phyloP scores from a whole-genome alignment of 2,113 vertebrate genomes.

The Brachirus orientalis region DNA sequence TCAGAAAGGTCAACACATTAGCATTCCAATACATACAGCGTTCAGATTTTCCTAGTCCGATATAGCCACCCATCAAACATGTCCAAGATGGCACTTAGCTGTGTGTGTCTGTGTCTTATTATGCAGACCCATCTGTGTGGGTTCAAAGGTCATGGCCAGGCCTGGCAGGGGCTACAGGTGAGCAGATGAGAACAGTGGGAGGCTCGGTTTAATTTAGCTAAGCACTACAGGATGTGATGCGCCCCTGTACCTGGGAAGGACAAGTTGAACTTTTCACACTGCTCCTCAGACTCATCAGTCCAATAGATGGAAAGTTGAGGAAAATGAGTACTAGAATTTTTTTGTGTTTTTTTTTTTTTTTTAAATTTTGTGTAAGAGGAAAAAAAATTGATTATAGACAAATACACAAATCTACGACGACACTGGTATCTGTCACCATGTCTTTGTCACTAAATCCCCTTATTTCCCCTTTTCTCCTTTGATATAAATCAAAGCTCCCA shows the following conservation, averaged over 20 bases:
- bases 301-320: conserved; percentile 39
- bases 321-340: conserved; percentile 44
- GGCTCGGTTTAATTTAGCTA: conserved; percentile 78
- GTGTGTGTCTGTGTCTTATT: conserved; percentile 77
- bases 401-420: conserved; percentile 24
- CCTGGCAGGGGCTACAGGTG: conserved; percentile 81
- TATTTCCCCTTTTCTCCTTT: conserved; percentile 15
- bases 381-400: conserved; percentile 31
- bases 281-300: conserved; percentile 58
- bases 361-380: conserved; percentile 32
- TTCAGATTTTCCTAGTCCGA: conserved; percentile 39
- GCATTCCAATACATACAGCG: conserved; percentile 48
- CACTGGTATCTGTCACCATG: conserved; percentile 23
- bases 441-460: conserved; percentile 22
- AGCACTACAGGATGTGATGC: conserved; percentile 72
- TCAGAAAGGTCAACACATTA: conserved; percentile 67
- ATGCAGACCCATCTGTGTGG: conserved; percentile 85
- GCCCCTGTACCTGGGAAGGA: conserved; percentile 71
- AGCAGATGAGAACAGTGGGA: conserved; percentile 80
- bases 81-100: conserved; percentile 69
- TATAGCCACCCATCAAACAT: conserved; percentile 66
- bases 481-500: conserved; percentile 32
- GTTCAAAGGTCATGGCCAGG: conserved; percentile 81
- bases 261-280: conserved; percentile 79
- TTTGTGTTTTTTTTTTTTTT: conserved; percentile 17